phyloP scores from a whole-genome alignment of 2,113 vertebrate genomes.

The Pao palembangensis region DNA sequence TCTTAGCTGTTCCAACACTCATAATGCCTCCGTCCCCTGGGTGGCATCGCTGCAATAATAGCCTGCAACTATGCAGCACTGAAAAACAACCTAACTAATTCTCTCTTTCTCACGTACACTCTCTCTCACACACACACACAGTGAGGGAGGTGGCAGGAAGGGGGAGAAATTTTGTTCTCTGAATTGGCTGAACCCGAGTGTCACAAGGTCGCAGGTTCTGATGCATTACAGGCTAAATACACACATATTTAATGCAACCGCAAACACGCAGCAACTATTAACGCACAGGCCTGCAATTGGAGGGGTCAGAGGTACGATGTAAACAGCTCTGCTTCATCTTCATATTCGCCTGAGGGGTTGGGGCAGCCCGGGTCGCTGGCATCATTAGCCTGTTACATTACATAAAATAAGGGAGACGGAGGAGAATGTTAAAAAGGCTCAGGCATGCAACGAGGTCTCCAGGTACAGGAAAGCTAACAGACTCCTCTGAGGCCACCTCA shows the following conservation, averaged over 20 bases:
- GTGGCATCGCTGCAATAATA: slow-evolving; percentile 65
- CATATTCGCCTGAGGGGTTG: slow-evolving; percentile 45
- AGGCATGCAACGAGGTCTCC: slow-evolving; percentile 29
- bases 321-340: slow-evolving; percentile 55
- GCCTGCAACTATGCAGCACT: slow-evolving; percentile 58
- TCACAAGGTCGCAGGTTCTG: slow-evolving; percentile 59
- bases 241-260: not conserved
- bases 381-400: slow-evolving; percentile 62
- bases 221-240: slow-evolving; percentile 30
- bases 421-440: slow-evolving; percentile 42
- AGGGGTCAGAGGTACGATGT: slow-evolving; percentile 52
- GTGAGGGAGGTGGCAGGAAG: not conserved
- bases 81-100: slow-evolving; percentile 65
- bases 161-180: slow-evolving; percentile 9
- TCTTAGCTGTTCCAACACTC: slow-evolving; percentile 64
- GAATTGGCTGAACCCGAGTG: slow-evolving; percentile 54
- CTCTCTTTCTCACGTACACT: slow-evolving; percentile 33
- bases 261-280: not conserved
- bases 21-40: slow-evolving; percentile 63
- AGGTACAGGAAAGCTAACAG: slow-evolving; percentile 41
- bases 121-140: slow-evolving; percentile 24
- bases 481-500: slow-evolving; percentile 39
- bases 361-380: slow-evolving; percentile 55
- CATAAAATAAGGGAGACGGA: slow-evolving; percentile 48
- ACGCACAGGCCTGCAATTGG: not conserved